A percentile compares a stretch with the other conserved stretches of the same genome.
Conservation (phyloP, 2,797 vertebrate genomes). For the Pangasius djambal region DNA sequence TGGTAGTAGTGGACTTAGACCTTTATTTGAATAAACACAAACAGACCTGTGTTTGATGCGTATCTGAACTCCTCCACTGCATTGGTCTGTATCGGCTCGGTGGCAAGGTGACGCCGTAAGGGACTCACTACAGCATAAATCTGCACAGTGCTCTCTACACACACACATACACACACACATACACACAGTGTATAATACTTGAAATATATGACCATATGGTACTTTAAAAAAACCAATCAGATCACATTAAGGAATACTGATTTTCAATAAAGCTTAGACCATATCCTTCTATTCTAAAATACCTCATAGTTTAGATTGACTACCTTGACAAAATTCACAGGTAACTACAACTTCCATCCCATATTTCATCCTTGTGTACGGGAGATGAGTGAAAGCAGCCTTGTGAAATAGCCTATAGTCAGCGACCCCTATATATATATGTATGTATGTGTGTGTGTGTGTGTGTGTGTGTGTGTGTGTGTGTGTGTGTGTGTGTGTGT, state of each 20-base stretch:
- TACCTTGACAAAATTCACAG: neutral
- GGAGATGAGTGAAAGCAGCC: neutral
- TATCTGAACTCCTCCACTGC: conserved; percentile 71
- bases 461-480: no score
- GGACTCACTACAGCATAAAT: conserved; percentile 56
- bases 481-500: no score
- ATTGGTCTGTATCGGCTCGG: conserved; percentile 62
- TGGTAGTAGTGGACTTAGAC: neutral
- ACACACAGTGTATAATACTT: conserved; percentile 6
- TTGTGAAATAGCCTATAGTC: neutral
- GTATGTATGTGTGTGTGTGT: no score
- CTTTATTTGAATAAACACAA: neutral
- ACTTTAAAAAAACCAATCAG: neutral
- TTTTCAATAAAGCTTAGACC: neutral
- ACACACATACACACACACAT: conserved; percentile 47
- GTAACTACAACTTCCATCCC: neutral
- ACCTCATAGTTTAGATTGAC: neutral
- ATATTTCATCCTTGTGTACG: neutral
- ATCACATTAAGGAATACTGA: neutral
- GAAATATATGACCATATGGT: neutral
- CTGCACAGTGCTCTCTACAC: conserved; percentile 72
- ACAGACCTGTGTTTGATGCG: conserved; percentile 77
- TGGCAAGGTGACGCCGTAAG: conserved; percentile 42
- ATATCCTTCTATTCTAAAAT: neutral
- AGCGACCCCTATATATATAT: neutral